Conservation (phyloP, 2,888 invertebrate species). For the Plemyria rubiginata region DNA sequence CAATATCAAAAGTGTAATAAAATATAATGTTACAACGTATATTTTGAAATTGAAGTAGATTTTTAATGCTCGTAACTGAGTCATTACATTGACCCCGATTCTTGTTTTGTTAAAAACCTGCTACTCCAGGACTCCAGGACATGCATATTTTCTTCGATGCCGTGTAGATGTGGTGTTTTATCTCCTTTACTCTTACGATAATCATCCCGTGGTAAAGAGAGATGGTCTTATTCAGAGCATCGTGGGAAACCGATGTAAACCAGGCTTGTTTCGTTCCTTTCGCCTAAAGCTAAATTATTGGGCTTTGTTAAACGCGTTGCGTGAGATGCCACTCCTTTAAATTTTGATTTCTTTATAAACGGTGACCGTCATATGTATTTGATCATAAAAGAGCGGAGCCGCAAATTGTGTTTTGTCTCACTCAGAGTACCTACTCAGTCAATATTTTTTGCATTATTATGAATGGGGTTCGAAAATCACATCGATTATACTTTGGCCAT, state of each 20-base stretch:
- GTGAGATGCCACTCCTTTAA: conserved; percentile 37
- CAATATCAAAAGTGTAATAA: conserved; percentile 36
- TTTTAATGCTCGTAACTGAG: conserved; percentile 32
- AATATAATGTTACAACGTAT: conserved; percentile 19
- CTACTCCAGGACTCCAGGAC: conserved; percentile 60
- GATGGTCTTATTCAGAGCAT: conserved; percentile 50
- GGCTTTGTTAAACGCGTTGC: conserved; percentile 61
- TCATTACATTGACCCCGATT: conserved; percentile 58
- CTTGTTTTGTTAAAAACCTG: conserved; percentile 57
- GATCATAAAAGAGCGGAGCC: not conserved
- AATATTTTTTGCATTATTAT: too few species aligned
- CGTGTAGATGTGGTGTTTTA: conserved; percentile 32
- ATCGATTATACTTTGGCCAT: too few species aligned
- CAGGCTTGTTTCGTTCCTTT: conserved; percentile 74
- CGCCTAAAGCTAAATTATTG: conserved; percentile 63
- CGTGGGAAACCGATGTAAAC: conserved; percentile 75
- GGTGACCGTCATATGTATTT: not conserved
- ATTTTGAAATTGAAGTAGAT: conserved; percentile 13
- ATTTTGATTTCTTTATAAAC: not conserved
- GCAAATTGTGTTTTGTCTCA: too few species aligned
- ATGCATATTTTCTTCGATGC: conserved; percentile 49
- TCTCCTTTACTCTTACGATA: conserved; percentile 40
- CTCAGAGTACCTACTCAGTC: too few species aligned
- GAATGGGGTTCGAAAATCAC: too few species aligned
- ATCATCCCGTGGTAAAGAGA: conserved; percentile 50